phyloP scores from a whole-genome alignment of 2,888 invertebrate genomes.

The Philereme transversata region DNA sequence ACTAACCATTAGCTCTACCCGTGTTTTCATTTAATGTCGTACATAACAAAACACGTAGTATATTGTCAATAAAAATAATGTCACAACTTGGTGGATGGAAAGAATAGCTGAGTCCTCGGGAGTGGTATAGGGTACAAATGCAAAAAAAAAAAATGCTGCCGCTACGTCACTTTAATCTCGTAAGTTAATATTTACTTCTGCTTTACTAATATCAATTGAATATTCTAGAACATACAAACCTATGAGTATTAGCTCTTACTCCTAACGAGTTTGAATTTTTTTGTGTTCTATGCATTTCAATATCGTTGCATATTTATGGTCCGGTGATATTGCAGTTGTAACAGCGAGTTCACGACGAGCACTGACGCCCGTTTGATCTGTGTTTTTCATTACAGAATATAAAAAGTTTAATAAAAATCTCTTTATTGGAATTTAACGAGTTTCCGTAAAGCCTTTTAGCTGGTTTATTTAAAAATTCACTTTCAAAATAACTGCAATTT shows the following conservation, averaged over 20 bases:
- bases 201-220: too few relatives aligned
- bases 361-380: background rate
- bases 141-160: too few relatives aligned
- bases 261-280: conserved; percentile 1
- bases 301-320: conserved; percentile 15
- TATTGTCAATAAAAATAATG: too few relatives aligned
- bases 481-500: conserved; percentile 7
- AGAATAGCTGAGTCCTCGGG: too few relatives aligned
- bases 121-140: too few relatives aligned
- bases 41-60: too few relatives aligned
- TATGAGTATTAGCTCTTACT: background rate
- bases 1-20: too few relatives aligned
- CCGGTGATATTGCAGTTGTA: conserved; percentile 11
- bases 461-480: conserved; percentile 1
- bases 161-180: too few relatives aligned
- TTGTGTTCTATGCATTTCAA: conserved; percentile 12
- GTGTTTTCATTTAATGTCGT: too few relatives aligned
- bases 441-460: conserved; percentile 15
- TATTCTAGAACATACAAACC: too few relatives aligned
- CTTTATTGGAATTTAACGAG: conserved; percentile 20
- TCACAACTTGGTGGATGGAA: too few relatives aligned
- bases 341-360: background rate
- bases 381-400: conserved; percentile 15
- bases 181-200: too few relatives aligned
- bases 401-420: conserved; percentile 15